Percentiles rank a stretch among this genome's conserved stretches.
Evolutionary conservation across 2,797 vertebrate species (phyloP).

Genomic region (Platyrinchus mystaceus): DNA sequence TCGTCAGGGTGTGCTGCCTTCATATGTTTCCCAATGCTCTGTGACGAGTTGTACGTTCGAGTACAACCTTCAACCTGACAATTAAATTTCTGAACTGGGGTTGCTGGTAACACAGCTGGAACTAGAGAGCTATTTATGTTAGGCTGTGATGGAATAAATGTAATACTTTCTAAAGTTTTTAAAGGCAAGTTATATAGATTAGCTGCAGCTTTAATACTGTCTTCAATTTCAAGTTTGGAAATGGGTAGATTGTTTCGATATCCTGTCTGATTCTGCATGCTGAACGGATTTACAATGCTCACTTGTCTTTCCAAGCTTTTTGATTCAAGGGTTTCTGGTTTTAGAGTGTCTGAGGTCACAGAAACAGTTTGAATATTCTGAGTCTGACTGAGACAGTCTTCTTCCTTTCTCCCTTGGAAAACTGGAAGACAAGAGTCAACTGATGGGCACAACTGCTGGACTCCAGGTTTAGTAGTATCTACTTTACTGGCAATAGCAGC

Average conservation of each 20-base stretch:
- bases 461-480: conserved; percentile 27
- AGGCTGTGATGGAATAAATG: conserved; percentile 64
- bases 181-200: conserved; percentile 74
- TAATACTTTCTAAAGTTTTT: conserved; percentile 76
- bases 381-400: conserved; percentile 45
- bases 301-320: conserved; percentile 74
- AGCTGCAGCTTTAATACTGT: conserved; percentile 70
- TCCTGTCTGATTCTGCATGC: conserved; percentile 63
- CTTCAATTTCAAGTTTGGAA: conserved; percentile 75
- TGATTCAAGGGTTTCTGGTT: conserved; percentile 67
- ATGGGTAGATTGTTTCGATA: conserved; percentile 68
- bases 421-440: conserved; percentile 67
- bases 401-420: conserved; percentile 73
- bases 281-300: conserved; percentile 69
- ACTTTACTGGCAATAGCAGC: neutral
- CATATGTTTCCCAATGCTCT: conserved; percentile 96
- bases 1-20: conserved; percentile 90
- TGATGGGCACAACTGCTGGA: conserved; percentile 28
- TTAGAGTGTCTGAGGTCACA: conserved; percentile 65
- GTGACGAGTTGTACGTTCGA: conserved; percentile 88
- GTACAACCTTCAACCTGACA: conserved; percentile 90
- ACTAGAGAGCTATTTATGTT: conserved; percentile 61
- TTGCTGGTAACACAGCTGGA: conserved; percentile 59
- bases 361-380: conserved; percentile 58
- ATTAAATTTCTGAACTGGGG: conserved; percentile 80